These are phyloP conservation scores for Denticeps clupeoides DNA, from an alignment of 2,797 vertebrate species.

Conservation along the genomic window DNA sequence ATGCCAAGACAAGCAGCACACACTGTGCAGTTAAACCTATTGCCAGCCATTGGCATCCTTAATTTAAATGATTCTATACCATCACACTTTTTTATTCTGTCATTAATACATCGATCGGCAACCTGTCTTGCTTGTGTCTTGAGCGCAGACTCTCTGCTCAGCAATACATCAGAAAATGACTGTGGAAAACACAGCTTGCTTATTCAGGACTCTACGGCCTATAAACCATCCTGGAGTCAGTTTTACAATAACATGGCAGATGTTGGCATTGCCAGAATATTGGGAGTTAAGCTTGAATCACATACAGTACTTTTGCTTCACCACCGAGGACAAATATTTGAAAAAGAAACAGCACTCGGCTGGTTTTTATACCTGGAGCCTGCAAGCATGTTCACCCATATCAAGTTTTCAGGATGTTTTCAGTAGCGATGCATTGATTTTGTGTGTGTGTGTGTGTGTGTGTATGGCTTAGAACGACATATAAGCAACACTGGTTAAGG, in stretches of 20 bases:
- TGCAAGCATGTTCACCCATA: no score
- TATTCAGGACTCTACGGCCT: constrained; percentile 10
- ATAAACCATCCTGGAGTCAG: constrained; percentile 9
- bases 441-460: no score
- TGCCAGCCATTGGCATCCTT: constrained; percentile 19
- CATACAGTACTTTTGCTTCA: constrained; percentile 14
- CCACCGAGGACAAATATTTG: constrained; percentile 17
- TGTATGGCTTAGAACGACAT: no score
- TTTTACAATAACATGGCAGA: constrained; percentile 9
- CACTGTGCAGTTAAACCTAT: constrained; percentile 19
- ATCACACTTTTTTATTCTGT: constrained; percentile 18
- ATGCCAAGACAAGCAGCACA: constrained; percentile 18
- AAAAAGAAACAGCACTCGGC: constrained; percentile 19
- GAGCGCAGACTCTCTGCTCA: not conserved
- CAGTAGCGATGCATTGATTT: no score
- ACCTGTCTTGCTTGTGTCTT: constrained; percentile 13
- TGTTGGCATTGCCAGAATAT: constrained; percentile 9
- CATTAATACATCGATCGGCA: constrained; percentile 18
- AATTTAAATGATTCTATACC: constrained; percentile 15
- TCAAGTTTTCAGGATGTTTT: no score
- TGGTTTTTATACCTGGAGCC: no score
- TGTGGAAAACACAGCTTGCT: not conserved
- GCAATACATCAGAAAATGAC: constrained; percentile 15
- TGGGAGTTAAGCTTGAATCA: constrained; percentile 9
- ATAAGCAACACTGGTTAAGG: no score